Evolutionary conservation across 2,888 invertebrate genomes (phyloP).

Genomic region (Shargacucullia verbasci): DNA sequence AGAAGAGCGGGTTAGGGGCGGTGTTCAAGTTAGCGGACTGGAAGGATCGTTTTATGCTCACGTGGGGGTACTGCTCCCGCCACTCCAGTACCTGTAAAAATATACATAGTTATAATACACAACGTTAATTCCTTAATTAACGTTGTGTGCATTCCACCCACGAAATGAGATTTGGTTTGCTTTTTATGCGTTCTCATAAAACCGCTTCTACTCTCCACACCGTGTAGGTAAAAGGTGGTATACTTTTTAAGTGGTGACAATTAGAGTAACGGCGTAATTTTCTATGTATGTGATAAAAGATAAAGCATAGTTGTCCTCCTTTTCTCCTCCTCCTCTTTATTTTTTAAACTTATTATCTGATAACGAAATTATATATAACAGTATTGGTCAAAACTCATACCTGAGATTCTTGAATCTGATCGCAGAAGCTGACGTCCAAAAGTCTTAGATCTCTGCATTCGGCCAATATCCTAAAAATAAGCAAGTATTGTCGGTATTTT

Average conservation of each 20-base stretch:
- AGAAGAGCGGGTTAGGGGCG: constrained; percentile 74
- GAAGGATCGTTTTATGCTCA: constrained; percentile 91
- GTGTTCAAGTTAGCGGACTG: constrained; percentile 82
- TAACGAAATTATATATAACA: neutral
- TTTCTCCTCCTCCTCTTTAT: too few species aligned
- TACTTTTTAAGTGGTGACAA: too few species aligned
- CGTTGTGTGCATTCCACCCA: too few species aligned
- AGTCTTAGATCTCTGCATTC: constrained; percentile 92
- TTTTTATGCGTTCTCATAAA: too few species aligned
- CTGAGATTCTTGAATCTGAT: constrained; percentile 92
- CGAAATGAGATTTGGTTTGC: too few species aligned
- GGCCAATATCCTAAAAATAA: constrained; percentile 89
- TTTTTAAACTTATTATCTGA: too few species aligned
- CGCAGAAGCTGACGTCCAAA: constrained; percentile 96
- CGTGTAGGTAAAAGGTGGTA: too few species aligned
- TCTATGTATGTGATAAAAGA: too few species aligned
- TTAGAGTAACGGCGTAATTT: too few species aligned
- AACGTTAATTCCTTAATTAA: too few species aligned
- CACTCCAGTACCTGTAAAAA: constrained; percentile 86
- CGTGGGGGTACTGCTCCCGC: constrained; percentile 90
- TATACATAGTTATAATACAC: neutral
- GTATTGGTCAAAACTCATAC: constrained; percentile 71
- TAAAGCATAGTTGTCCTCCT: too few species aligned
- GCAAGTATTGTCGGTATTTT: neutral
- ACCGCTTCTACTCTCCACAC: too few species aligned